A percentile compares a stretch with the other conserved stretches of the same genome.
phyloP scores from a whole-genome alignment of 1,140 invertebrate species.

The Hylyphantes graminicola region DNA sequence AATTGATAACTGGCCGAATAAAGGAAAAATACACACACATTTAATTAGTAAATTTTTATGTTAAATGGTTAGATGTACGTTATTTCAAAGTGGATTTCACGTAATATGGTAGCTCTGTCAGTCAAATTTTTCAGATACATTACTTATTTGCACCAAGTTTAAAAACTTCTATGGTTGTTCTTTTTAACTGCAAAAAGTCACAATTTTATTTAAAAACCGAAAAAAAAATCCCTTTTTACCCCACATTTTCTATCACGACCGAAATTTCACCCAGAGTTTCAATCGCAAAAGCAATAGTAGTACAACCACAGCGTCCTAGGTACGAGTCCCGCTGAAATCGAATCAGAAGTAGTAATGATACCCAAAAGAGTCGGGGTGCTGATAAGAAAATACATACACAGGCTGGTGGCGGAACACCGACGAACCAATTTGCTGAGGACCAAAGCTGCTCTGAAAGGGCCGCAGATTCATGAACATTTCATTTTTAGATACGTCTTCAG shows the following conservation, averaged over 20 bases:
- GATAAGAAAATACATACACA: conserved; percentile 57
- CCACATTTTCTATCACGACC: background rate
- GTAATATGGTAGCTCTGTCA: no score
- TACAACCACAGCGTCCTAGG: conserved; percentile 37
- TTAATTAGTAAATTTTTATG: no score
- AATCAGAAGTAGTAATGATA: conserved; percentile 55
- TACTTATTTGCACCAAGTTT: no score
- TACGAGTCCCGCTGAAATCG: background rate
- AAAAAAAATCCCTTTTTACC: no score
- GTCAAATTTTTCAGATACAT: no score
- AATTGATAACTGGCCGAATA: no score
- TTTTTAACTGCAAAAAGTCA: no score
- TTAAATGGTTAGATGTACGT: no score
- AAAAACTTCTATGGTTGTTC: no score
- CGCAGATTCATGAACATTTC: conserved; percentile 34
- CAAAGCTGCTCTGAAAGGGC: conserved; percentile 39
- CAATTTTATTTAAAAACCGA: no score
- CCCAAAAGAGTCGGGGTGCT: conserved; percentile 55
- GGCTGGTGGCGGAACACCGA: conserved; percentile 44
- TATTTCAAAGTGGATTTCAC: no score
- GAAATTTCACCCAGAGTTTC: background rate
- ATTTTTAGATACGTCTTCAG: background rate
- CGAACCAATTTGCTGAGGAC: conserved; percentile 19
- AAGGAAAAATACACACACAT: no score
- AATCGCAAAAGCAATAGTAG: conserved; percentile 35